These are phyloP conservation scores for Arizona elegans DNA, from an alignment of 2,113 vertebrate genomes.

Conservation along the genomic window DNA sequence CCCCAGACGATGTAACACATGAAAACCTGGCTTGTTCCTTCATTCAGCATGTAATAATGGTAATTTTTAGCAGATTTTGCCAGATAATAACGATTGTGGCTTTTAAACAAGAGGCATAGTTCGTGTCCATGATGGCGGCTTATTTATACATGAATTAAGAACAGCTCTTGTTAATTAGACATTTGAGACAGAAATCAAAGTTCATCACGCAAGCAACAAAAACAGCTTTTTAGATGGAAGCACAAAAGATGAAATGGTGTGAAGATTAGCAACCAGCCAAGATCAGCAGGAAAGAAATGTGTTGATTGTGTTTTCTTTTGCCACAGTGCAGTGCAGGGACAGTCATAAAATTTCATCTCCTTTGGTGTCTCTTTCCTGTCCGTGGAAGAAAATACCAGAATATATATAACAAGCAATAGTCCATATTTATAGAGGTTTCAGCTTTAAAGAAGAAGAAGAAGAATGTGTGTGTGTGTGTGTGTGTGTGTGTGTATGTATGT, in stretches of 20 bases:
- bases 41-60: background rate
- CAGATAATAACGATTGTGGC: background rate
- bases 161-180: background rate
- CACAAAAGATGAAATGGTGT: background rate
- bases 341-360: background rate
- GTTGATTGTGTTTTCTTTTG: background rate
- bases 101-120: no score
- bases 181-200: background rate
- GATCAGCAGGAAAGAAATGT: background rate
- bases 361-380: background rate
- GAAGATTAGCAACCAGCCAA: background rate
- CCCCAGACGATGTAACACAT: background rate
- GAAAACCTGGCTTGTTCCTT: background rate
- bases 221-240: background rate
- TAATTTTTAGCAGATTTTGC: background rate
- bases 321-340: background rate
- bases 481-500: no score
- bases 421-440: background rate
- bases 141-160: background rate
- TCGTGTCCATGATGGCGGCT: rapidly evolving
- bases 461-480: no score
- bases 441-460: background rate
- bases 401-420: background rate
- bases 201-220: background rate
- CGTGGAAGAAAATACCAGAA: background rate